These are phyloP conservation scores for Rallus limicola DNA, from an alignment of 2,113 vertebrate species.

Conservation along the genomic window DNA sequence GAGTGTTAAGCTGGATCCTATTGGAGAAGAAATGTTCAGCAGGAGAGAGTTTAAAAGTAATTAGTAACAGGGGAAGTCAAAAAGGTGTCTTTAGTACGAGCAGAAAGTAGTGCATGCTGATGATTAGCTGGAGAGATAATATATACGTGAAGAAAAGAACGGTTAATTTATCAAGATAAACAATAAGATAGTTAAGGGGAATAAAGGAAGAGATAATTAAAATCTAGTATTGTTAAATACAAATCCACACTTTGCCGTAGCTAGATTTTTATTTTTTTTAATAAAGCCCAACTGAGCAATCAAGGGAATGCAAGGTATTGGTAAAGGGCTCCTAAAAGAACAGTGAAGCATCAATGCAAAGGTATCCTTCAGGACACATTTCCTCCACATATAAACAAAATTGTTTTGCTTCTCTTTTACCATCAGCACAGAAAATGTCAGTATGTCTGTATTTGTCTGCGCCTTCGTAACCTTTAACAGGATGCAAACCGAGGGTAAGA, in stretches of 20 bases:
- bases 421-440: background rate
- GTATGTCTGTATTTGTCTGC: background rate
- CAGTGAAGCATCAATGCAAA: background rate
- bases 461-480: background rate
- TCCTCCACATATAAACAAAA: background rate
- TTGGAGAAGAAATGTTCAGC: constrained; percentile 6
- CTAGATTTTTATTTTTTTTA: constrained; percentile 4
- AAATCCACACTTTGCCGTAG: background rate
- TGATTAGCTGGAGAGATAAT: constrained; percentile 7
- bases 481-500: background rate
- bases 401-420: constrained; percentile 10
- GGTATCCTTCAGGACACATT: constrained; percentile 18
- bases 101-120: background rate
- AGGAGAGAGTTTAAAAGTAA: constrained; percentile 41
- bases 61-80: constrained; percentile 1
- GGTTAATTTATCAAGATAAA: constrained; percentile 60
- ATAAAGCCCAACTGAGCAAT: background rate
- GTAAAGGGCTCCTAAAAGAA: constrained; percentile 21
- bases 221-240: constrained; percentile 17
- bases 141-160: background rate
- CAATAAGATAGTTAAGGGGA: constrained; percentile 17
- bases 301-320: background rate
- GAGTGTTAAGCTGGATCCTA: background rate
- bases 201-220: constrained; percentile 36
- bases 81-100: background rate